phyloP scores from a whole-genome alignment of 2,113 vertebrate species.

The Epinephelus fuscoguttatus region DNA sequence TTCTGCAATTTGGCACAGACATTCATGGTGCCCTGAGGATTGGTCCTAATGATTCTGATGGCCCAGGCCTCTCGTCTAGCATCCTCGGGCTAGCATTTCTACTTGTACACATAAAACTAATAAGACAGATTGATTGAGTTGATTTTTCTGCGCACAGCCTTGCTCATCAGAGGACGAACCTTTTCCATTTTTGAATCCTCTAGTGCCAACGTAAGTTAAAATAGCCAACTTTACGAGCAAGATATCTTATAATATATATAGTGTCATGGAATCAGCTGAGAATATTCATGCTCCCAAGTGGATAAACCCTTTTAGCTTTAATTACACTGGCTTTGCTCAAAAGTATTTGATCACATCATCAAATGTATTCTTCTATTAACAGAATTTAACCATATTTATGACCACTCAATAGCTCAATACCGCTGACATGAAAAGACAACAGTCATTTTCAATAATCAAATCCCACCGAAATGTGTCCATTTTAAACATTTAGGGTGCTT shows the following conservation, averaged over 20 bases:
- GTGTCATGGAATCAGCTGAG: background rate
- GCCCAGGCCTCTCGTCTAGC: background rate
- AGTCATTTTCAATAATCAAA: too few relatives aligned
- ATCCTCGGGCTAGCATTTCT: background rate
- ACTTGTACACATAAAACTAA: background rate
- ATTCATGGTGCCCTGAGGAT: background rate
- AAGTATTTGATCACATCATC: too few relatives aligned
- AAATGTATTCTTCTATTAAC: too few relatives aligned
- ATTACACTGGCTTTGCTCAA: background rate
- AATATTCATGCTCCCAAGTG: background rate
- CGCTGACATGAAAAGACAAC: too few relatives aligned
- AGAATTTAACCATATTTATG: too few relatives aligned
- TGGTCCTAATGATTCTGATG: conserved; percentile 11
- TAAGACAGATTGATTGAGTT: background rate
- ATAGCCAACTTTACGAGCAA: background rate
- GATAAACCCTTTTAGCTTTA: background rate
- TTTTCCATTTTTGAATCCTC: background rate
- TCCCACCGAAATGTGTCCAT: too few relatives aligned
- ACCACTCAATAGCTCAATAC: too few relatives aligned
- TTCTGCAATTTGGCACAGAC: background rate
- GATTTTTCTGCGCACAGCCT: background rate
- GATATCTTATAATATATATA: background rate
- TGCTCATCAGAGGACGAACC: conserved; percentile 1
- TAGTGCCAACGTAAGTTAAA: background rate
- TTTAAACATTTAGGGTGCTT: too few relatives aligned